phyloP scores from a whole-genome alignment of 2,888 invertebrate genomes.

The Oxystoma pomonae region DNA sequence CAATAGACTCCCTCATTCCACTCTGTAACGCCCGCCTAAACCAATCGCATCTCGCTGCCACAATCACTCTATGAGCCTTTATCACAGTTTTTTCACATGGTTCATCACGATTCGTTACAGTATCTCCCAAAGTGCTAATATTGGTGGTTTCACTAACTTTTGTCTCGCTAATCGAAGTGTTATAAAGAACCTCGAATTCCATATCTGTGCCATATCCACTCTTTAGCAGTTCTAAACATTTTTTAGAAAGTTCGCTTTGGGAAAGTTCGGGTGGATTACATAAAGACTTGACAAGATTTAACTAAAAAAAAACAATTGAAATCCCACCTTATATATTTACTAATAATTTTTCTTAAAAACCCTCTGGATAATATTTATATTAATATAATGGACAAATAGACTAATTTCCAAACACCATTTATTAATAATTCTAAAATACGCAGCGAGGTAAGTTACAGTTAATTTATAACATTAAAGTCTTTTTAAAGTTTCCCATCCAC shows the following conservation, averaged over 20 bases:
- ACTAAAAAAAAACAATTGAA: conserved; percentile 47
- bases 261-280: conserved; percentile 56
- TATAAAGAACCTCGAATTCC: conserved; percentile 57
- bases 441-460: too few relatives aligned
- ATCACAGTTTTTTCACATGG: conserved; percentile 40
- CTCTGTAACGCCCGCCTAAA: conserved; percentile 63
- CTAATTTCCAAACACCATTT: too few relatives aligned
- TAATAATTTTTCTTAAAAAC: too few relatives aligned
- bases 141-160: neutral
- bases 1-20: conserved; percentile 68
- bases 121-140: conserved; percentile 9
- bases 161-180: conserved; percentile 7
- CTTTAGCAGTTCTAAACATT: conserved; percentile 55
- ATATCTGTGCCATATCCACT: conserved; percentile 57
- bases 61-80: conserved; percentile 61
- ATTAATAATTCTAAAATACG: too few relatives aligned
- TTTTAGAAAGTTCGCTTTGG: conserved; percentile 55
- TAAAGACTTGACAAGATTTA: conserved; percentile 58
- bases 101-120: conserved; percentile 19
- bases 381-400: too few relatives aligned
- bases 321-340: too few relatives aligned
- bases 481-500: too few relatives aligned
- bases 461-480: too few relatives aligned
- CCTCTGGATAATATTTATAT: too few relatives aligned
- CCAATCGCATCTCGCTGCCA: conserved; percentile 66